These are phyloP conservation scores for Hemicrepidius hirtus DNA, from an alignment of 2,888 invertebrate genomes.

Conservation along the genomic window DNA sequence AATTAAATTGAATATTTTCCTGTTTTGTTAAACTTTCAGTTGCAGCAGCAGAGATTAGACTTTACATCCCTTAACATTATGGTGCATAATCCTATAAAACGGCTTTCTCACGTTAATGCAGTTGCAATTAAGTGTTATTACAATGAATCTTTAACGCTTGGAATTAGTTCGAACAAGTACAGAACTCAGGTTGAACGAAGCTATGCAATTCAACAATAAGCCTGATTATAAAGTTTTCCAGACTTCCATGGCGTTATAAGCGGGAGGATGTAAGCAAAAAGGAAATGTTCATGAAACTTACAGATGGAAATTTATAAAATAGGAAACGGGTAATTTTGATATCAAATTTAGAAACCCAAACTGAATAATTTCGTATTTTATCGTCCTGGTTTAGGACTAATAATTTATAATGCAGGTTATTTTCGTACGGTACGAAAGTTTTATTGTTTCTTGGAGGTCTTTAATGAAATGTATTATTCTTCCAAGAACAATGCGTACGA, in stretches of 20 bases:
- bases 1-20: constrained; percentile 27
- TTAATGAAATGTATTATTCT: constrained; percentile 52
- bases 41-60: not conserved
- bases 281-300: not conserved
- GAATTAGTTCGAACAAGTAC: constrained; percentile 30
- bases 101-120: constrained; percentile 28
- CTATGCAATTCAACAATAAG: constrained; percentile 39
- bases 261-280: not conserved
- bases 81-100: constrained; percentile 40
- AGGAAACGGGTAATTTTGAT: not conserved
- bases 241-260: not conserved
- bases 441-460: constrained; percentile 38
- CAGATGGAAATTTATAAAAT: not conserved
- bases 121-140: constrained; percentile 45
- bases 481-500: constrained; percentile 44
- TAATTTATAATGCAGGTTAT: constrained; percentile 31
- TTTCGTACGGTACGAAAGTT: constrained; percentile 23
- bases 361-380: too few species aligned
- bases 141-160: constrained; percentile 26
- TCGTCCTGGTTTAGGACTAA: not conserved
- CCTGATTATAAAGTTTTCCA: constrained; percentile 25
- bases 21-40: constrained; percentile 31
- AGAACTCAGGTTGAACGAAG: not conserved
- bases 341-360: too few species aligned
- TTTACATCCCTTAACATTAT: constrained; percentile 6